A percentile compares a stretch with the other conserved stretches of the same genome.
Evolutionary conservation across 2,888 invertebrate genomes (phyloP).

Genomic region (Zelleria hepariella): DNA sequence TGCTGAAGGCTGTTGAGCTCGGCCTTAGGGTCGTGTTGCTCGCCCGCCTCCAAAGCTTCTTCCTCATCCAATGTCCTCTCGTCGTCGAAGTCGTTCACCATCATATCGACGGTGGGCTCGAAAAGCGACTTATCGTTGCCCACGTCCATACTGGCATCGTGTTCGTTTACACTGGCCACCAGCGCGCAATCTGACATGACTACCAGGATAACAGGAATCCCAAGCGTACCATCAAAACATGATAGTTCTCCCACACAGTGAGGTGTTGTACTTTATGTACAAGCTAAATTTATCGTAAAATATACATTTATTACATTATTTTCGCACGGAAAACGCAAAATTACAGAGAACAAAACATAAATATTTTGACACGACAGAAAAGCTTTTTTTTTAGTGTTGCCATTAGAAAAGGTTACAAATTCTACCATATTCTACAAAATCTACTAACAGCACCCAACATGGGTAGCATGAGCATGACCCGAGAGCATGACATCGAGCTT

Average conservation of each 20-base stretch:
- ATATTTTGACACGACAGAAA: conserved; percentile 58
- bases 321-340: conserved; percentile 26
- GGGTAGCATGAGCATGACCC: too few relatives aligned
- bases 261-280: conserved; percentile 13
- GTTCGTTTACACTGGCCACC: conserved; percentile 65
- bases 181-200: conserved; percentile 72
- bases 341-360: conserved; percentile 54
- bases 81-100: conserved; percentile 98
- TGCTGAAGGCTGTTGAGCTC: conserved; percentile 91
- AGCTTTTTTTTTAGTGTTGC: not conserved
- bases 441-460: not conserved
- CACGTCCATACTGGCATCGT: conserved; percentile 70
- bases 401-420: too few relatives aligned
- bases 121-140: conserved; percentile 77
- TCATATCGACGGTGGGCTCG: conserved; percentile 96
- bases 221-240: conserved; percentile 2
- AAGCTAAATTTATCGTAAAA: not conserved
- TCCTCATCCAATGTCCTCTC: conserved; percentile 97
- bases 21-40: conserved; percentile 86
- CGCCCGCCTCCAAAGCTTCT: conserved; percentile 92
- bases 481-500: too few relatives aligned
- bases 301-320: conserved; percentile 29
- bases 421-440: not conserved
- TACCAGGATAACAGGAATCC: conserved; percentile 20
- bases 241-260: not conserved